Conservation (phyloP, 2,888 invertebrate genomes). For the Chloroclystis v-ata region DNA sequence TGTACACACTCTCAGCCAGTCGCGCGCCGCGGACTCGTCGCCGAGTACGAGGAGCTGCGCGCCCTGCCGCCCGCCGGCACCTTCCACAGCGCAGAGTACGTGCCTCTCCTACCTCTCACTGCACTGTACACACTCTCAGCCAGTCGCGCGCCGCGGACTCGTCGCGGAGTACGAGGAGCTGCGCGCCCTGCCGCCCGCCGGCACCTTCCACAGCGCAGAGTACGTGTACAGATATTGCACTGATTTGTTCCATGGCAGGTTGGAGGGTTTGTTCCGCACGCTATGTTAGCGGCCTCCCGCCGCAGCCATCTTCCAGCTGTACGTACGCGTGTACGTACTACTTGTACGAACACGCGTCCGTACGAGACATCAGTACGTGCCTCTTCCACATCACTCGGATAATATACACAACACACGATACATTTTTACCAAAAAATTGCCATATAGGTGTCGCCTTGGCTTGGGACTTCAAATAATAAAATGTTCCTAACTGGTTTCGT, state of each 20-base stretch:
- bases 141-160: constrained; percentile 88
- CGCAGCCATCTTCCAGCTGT: too few relatives aligned
- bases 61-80: constrained; percentile 90
- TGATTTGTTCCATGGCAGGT: too few relatives aligned
- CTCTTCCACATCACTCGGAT: constrained; percentile 60
- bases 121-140: constrained; percentile 87
- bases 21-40: constrained; percentile 88
- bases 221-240: too few relatives aligned
- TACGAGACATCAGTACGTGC: too few relatives aligned
- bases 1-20: constrained; percentile 86
- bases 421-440: too few relatives aligned
- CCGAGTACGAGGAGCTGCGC: constrained; percentile 93
- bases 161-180: constrained; percentile 93
- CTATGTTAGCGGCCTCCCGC: too few relatives aligned
- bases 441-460: too few relatives aligned
- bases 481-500: too few relatives aligned
- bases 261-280: too few relatives aligned
- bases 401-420: constrained; percentile 87
- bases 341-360: too few relatives aligned
- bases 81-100: constrained; percentile 90
- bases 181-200: constrained; percentile 88
- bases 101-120: constrained; percentile 20
- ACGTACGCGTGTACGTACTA: too few relatives aligned
- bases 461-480: too few relatives aligned
- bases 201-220: constrained; percentile 93